These are phyloP conservation scores for Plusia festucae DNA, from an alignment of 2,888 invertebrate genomes.

Conservation along the genomic window DNA sequence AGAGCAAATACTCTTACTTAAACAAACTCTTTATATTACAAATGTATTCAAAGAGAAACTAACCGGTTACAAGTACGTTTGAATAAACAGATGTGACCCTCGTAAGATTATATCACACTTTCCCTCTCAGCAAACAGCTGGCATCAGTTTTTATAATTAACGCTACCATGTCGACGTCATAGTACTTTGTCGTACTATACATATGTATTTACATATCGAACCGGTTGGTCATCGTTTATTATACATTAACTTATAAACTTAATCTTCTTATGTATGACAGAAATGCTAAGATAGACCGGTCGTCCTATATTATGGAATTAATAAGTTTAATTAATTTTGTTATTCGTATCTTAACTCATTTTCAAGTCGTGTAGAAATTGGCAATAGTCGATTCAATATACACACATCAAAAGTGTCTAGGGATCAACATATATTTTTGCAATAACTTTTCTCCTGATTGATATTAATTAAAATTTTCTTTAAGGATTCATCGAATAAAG, in stretches of 20 bases:
- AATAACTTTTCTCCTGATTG: too few species aligned
- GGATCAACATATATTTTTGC: too few species aligned
- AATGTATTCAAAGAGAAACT: not conserved
- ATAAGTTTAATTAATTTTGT: not conserved
- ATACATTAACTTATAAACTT: constrained; percentile 4
- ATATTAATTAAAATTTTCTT: too few species aligned
- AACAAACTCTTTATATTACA: too few species aligned
- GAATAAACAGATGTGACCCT: constrained; percentile 10
- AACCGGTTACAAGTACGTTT: not conserved
- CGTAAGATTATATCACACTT: constrained; percentile 29
- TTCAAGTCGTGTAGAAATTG: not conserved
- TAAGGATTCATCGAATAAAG: too few species aligned
- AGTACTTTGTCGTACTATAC: constrained; percentile 14
- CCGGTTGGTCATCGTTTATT: not conserved
- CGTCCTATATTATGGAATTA: not conserved
- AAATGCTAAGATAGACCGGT: not conserved
- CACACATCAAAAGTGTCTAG: too few species aligned
- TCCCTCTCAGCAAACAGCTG: not conserved
- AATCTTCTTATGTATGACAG: constrained; percentile 4
- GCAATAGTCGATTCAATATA: not conserved
- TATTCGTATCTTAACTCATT: not conserved
- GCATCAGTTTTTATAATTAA: constrained; percentile 19
- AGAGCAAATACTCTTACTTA: too few species aligned
- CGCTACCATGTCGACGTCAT: constrained; percentile 12
- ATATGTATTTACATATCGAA: constrained; percentile 22